Evolutionary conservation across 2,797 vertebrate species (phyloP), one percentile per base, ranked within the genome.

Genomic region (Antrozous pallidus): DNA sequence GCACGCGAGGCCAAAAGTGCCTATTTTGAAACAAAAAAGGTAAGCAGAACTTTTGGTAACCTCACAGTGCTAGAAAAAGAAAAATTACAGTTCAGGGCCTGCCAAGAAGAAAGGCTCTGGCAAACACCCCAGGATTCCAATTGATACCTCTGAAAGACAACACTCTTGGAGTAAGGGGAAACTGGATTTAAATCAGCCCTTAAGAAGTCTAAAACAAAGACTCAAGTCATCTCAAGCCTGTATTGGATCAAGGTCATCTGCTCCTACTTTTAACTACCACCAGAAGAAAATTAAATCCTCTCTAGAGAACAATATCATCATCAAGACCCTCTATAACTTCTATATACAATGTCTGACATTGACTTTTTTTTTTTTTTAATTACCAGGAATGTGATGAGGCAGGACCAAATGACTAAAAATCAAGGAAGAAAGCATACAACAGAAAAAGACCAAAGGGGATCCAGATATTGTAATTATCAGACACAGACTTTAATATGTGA

Each of bases 131-230:
- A 91, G 77, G 75, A 88, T 69, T 94, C 88, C 74, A 93, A 84
- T 65, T 96, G 95, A 88, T 95, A 90, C 73, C 77, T 84, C 51
- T 63, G 40, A 93, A 87, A 54, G 54, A 85, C 51, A 94, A 75
- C 18, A 56, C 75, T 94, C 77, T 81, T 45, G 45, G 84, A 95
- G 63, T 71, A 93, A 88, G 58, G 49, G 24, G 70, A 96, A 95
- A 93, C 14, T 88, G 61, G 73, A 94, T 88, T 89, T 92, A 95
- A 96, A 90, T 31, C 80, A 94, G 49, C 36, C 71, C 58, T 58
- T 75, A 58, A 88, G 90, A 93, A 84, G 38, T 42, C 67, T 92
- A 83, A 93, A 96, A 96, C 81, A 95, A 94, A 96, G 86, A 54
- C 40, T 94, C 28, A 73, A 93, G 85, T 95, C 71, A 88, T 89